Evolutionary conservation across 2,113 vertebrate species (phyloP), one percentile per base, ranked within the genome.

Genomic region (Nothobranchius kuhntae): DNA sequence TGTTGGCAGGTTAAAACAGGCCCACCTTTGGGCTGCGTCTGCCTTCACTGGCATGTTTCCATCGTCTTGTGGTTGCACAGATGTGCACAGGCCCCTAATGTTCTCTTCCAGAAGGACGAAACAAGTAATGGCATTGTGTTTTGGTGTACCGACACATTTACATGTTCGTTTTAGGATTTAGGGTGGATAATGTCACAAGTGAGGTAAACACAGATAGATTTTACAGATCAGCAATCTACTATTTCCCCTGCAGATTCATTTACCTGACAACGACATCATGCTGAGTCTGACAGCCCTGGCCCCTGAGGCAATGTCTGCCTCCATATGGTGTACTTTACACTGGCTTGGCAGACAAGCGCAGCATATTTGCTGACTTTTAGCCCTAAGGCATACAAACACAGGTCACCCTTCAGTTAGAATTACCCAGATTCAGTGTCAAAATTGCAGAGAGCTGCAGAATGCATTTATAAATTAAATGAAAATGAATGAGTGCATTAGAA

Each of bases 231-330:
- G 82, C 87, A 89, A 63, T 80, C 65, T 69, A 57, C 52, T 58
- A 21, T 26, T 58, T 70, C 36, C 38, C 45, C 76, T 76, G 58
- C 58, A 63, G 63, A 73, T 72, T 77, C 68, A 77, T 52, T 80
- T 75, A 84, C 68, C 73, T 87, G 80, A 81, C 84, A 83, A 67
- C 55, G 71, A 68, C 66, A 61, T 53, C 50, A 36, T 92, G 82
- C 86, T 89, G 91, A 92, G 90, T 93, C 90, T 87, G 89, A 91
- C 47, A 62, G 71, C 70, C 80, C 86, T 21, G 21, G 21, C 21
- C 21, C 21, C 21, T 57, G 53, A 71, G 84, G 82, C 71, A 26
- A 26, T 48, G 63, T 73, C 77, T 69, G 66, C 80, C 78, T 84
- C 73, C 63, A 40, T 26, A 75, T 38, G 14, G 66, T 65, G 13